phyloP scores from a whole-genome alignment of 2,888 invertebrate species.

The Itoplectis maculator region DNA sequence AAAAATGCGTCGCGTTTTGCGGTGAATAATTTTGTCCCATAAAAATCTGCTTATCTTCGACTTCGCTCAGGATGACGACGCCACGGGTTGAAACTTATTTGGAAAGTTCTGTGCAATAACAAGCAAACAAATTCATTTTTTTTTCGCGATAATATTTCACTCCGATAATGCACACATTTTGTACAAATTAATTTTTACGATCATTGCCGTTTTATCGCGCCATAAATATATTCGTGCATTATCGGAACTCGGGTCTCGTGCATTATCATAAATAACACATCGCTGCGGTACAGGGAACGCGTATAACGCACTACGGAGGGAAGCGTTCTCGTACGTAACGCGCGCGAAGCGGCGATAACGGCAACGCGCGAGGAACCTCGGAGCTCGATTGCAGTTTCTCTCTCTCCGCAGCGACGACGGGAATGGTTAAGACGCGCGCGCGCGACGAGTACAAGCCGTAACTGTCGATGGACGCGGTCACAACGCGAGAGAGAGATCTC shows the following conservation, averaged over 20 bases:
- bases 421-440: slow-evolving; percentile 8
- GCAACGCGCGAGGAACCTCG: slow-evolving; percentile 29
- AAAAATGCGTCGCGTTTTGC: slow-evolving; percentile 29
- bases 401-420: slow-evolving; percentile 21
- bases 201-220: slow-evolving; percentile 34
- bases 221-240: slow-evolving; percentile 45
- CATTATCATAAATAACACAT: slow-evolving; percentile 52
- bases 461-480: slow-evolving; percentile 57
- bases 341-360: slow-evolving; percentile 40
- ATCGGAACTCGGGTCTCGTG: slow-evolving; percentile 13
- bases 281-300: slow-evolving; percentile 30
- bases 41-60: slow-evolving; percentile 10
- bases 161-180: not conserved
- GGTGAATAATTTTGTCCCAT: slow-evolving; percentile 41
- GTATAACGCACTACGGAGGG: not conserved
- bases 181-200: slow-evolving; percentile 38
- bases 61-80: not conserved
- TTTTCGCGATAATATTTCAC: slow-evolving; percentile 22
- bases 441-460: slow-evolving; percentile 20
- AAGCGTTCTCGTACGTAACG: not conserved
- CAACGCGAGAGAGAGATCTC: slow-evolving; percentile 32
- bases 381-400: slow-evolving; percentile 1
- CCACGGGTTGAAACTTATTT: slow-evolving; percentile 31
- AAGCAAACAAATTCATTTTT: slow-evolving; percentile 3
- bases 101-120: slow-evolving; percentile 51